phyloP scores from a whole-genome alignment of 2,113 vertebrate genomes.

The Odontesthes bonariensis region DNA sequence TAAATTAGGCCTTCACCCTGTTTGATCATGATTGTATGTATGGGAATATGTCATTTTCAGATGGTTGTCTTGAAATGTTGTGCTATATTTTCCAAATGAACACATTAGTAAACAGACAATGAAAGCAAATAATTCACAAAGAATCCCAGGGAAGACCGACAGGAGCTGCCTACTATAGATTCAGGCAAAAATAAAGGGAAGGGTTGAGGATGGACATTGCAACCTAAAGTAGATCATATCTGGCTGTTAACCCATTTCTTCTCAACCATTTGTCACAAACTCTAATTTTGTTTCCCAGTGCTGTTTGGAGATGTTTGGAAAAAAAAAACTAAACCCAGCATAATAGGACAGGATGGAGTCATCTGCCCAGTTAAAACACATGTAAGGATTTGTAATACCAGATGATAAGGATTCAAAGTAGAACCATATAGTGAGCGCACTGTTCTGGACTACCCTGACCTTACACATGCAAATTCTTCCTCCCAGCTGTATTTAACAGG shows the following conservation, averaged over 20 bases:
- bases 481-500: constrained; percentile 58
- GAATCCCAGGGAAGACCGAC: background rate
- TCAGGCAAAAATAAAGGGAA: background rate
- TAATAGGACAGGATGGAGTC: background rate
- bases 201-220: background rate
- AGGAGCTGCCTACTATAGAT: background rate
- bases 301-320: too few relatives aligned
- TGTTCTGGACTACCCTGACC: constrained; percentile 27
- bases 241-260: background rate
- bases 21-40: too few relatives aligned
- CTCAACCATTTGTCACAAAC: too few relatives aligned
- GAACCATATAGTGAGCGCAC: constrained; percentile 34
- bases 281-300: too few relatives aligned
- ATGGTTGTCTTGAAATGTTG: background rate
- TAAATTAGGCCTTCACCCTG: background rate
- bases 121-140: background rate
- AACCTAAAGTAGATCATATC: background rate
- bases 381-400: constrained; percentile 28
- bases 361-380: constrained; percentile 12
- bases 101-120: background rate
- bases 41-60: too few relatives aligned
- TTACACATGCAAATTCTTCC: constrained; percentile 67
- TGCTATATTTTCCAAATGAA: background rate
- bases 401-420: constrained; percentile 71
- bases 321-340: too few relatives aligned